phyloP scores from a whole-genome alignment of 2,797 vertebrate species.

The Zalophus californianus region DNA sequence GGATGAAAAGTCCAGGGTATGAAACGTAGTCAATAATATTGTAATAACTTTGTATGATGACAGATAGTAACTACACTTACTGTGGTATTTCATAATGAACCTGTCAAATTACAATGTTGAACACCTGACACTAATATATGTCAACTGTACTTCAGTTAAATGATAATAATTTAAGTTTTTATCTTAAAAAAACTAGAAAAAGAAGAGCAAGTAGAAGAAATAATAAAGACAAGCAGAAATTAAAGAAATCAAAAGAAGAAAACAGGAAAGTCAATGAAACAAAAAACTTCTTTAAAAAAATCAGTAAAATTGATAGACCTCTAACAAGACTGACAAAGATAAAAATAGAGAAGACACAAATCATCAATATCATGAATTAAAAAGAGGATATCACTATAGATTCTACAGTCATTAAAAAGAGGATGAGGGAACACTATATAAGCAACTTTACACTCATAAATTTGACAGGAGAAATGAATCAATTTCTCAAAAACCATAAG shows the following conservation, averaged over 20 bases:
- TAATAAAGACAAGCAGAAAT: not conserved
- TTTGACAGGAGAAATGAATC: not conserved
- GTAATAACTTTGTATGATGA: not conserved
- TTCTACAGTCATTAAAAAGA: not conserved
- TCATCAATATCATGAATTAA: not conserved
- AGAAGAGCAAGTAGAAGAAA: not conserved
- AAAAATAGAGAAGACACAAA: slow-evolving; percentile 7
- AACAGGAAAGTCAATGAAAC: not conserved
- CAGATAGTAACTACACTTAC: not conserved
- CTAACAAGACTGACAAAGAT: not conserved
- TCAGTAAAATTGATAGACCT: not conserved
- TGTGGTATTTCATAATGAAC: not conserved
- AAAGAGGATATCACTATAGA: not conserved
- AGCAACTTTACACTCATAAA: not conserved
- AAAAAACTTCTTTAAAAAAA: not conserved
- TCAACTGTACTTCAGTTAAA: not conserved
- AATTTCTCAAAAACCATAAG: not conserved
- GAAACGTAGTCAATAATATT: not conserved
- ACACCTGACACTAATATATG: not conserved
- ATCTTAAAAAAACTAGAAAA: not conserved
- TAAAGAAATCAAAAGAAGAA: not conserved
- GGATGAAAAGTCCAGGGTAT: not conserved
- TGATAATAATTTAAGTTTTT: not conserved
- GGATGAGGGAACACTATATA: not conserved
- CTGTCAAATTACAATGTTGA: not conserved